Conservation (phyloP, 1,140 invertebrate species). For the Bombus cullumanus region DNA sequence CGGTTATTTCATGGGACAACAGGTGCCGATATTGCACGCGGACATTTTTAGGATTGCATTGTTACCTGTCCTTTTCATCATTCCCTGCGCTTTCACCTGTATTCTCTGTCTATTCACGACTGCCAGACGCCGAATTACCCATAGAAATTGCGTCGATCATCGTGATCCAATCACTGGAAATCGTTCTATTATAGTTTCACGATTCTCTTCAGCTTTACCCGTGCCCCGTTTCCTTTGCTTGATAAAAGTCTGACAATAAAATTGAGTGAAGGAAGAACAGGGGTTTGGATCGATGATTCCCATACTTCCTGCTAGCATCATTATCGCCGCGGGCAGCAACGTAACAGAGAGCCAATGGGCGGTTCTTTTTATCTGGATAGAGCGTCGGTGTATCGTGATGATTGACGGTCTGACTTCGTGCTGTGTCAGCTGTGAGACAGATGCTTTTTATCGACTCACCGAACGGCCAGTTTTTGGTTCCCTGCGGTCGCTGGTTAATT, state of each 20-base stretch:
- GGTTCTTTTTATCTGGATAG: constrained; percentile 24
- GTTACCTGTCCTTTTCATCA: constrained; percentile 14
- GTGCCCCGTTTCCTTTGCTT: not conserved
- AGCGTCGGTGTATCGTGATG: constrained; percentile 12
- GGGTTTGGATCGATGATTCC: constrained; percentile 28
- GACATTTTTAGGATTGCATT: constrained; percentile 20
- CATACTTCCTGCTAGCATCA: not conserved
- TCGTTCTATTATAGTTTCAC: not conserved
- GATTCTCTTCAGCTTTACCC: not conserved
- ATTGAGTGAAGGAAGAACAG: not conserved
- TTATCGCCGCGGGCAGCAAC: not conserved
- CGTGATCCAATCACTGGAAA: not conserved
- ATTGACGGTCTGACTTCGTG: constrained; percentile 25
- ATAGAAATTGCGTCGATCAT: not conserved
- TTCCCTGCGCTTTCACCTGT: too few relatives aligned
- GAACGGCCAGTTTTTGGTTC: not conserved
- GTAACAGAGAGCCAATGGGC: constrained; percentile 28
- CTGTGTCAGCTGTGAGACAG: constrained; percentile 7
- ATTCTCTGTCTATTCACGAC: not conserved
- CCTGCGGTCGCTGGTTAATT: not conserved
- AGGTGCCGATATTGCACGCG: constrained; percentile 40
- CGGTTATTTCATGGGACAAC: constrained; percentile 40
- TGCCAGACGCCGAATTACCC: constrained; percentile 21
- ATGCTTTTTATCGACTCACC: constrained; percentile 7
- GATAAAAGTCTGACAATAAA: not conserved